Evolutionary conservation across 2,113 vertebrate genomes (phyloP), one percentile per base, ranked within the genome.

Genomic region (Cyprinodon tularosa): DNA sequence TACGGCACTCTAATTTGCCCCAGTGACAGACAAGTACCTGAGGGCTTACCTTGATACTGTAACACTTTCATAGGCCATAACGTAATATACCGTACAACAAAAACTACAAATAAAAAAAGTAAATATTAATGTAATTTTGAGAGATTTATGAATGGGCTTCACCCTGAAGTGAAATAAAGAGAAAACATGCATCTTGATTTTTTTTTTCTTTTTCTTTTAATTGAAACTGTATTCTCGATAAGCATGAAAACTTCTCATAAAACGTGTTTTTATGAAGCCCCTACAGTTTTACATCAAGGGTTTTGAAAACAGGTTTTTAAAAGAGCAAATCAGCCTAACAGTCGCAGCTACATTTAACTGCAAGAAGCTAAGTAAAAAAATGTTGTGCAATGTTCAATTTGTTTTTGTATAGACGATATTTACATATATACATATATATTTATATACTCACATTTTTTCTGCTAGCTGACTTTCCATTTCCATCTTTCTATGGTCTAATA

Each of bases 361-460:
- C 50, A 20, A 53, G 4, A 53, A 20, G 15, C 17, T 50, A 14
- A 53, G 48, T 17, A 53, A 8, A 9, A 53, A 53, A 0, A 6
- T 17, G 8, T 7, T 13, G 17, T 17, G 3, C 42, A 20, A 7
- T 53, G 50, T 53, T 17, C 15, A 57, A 57, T 57, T 20, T 57
- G 20, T 20, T 17, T 57, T 42, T 42, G 42, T 9, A 42, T 29
- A 29, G 29, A 29, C 29, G 29, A 29, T 57, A 66, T 59, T 60
- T 37, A 29, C 17, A 66, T 11, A 40, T n/a, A 77, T 29, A 29
- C 29, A 29, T 29, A 29, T 29, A 29, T 29, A 29, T 53, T 1
- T n/a, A 57, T 17, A 57, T 78, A 86, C 93, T 94, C 90, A 95
- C 93, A 86, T 40, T 76, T 20, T 87, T 3, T 86, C 67, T 29